Evolutionary conservation across 1,140 invertebrate species (phyloP).

Genomic region (Liolophura sinensis): DNA sequence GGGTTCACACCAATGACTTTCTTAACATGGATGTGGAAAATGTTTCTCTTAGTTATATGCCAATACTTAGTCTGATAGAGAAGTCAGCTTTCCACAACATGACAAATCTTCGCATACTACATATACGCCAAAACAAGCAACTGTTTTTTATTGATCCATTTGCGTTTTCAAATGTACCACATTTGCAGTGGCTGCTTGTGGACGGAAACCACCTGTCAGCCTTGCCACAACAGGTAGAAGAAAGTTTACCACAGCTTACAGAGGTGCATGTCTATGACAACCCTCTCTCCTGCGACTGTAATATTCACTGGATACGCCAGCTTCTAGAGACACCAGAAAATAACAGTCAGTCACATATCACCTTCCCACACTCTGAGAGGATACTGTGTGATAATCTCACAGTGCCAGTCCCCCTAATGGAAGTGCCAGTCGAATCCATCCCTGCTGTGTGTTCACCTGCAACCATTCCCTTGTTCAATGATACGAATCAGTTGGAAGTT

Average conservation of each 20-base stretch:
- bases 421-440: constrained; percentile 41
- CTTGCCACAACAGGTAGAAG: constrained; percentile 42
- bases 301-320: constrained; percentile 57
- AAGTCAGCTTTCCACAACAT: constrained; percentile 57
- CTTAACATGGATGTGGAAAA: constrained; percentile 42
- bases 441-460: constrained; percentile 49
- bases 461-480: constrained; percentile 45
- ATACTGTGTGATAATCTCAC: constrained; percentile 51
- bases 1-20: constrained; percentile 51
- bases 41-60: constrained; percentile 53
- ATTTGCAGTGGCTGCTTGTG: constrained; percentile 50
- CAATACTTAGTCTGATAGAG: constrained; percentile 53
- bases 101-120: constrained; percentile 44
- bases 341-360: constrained; percentile 18
- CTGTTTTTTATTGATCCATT: constrained; percentile 57
- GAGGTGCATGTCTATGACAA: constrained; percentile 58
- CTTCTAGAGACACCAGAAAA: constrained; percentile 3
- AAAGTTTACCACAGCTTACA: constrained; percentile 36
- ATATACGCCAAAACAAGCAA: constrained; percentile 55
- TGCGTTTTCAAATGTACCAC: constrained; percentile 53
- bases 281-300: constrained; percentile 62
- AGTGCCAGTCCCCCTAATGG: constrained; percentile 37
- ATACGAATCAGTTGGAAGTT: constrained; percentile 49
- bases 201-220: constrained; percentile 56
- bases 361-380: constrained; percentile 44